Conservation (phyloP, 2,113 vertebrate species). For the Hemicordylus capensis region DNA sequence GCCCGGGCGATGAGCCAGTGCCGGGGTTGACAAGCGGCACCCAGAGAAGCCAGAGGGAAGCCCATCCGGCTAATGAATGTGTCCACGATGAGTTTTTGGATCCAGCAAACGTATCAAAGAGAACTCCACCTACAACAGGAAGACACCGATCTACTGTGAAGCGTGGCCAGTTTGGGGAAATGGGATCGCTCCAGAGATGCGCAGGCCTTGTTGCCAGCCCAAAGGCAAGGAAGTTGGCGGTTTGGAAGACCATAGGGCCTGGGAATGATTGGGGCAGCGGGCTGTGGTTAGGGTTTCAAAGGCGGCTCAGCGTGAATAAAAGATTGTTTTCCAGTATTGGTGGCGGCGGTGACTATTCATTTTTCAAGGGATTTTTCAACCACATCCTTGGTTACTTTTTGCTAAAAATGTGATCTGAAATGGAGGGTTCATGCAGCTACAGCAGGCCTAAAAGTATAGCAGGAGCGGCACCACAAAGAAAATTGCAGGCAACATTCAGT, state of each 20-base stretch:
- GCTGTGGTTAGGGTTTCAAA: too few species aligned
- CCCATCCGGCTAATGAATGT: background rate
- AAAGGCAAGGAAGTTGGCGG: background rate
- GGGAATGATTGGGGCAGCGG: background rate
- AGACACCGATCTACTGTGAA: background rate
- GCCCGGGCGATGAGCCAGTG: conserved; percentile 32
- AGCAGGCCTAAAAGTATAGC: background rate
- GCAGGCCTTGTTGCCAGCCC: background rate
- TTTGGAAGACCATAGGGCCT: background rate
- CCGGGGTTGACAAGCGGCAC: rapidly evolving
- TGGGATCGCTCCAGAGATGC: too few species aligned
- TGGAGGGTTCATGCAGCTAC: background rate
- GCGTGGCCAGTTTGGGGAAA: background rate
- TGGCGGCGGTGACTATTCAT: too few species aligned
- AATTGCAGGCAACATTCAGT: too few species aligned
- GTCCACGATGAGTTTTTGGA: too few species aligned
- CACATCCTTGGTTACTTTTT: background rate
- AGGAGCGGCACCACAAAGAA: too few species aligned
- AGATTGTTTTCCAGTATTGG: background rate
- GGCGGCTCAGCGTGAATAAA: background rate
- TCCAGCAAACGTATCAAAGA: background rate
- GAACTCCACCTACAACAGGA: too few species aligned
- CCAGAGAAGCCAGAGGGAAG: background rate
- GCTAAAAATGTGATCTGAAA: background rate
- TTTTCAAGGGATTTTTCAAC: background rate